phyloP scores from a whole-genome alignment of 2,113 vertebrate species.

The Empidonax alnorum region DNA sequence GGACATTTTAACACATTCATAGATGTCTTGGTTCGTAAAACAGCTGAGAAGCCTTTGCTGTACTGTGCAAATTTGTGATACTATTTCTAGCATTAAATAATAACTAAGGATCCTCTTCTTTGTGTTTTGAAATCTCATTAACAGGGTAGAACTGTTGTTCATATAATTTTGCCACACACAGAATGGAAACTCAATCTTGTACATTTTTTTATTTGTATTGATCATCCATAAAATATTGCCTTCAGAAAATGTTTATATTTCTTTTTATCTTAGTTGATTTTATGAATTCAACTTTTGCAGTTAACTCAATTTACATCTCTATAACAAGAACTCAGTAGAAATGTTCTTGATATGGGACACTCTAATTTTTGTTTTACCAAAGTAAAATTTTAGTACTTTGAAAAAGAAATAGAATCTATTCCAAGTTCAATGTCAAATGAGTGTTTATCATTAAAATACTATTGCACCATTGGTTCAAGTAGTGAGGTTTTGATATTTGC shows the following conservation, averaged over 20 bases:
- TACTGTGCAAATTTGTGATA: background rate
- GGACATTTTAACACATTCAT: background rate
- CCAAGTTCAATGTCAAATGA: background rate
- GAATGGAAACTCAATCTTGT: background rate
- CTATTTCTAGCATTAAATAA: background rate
- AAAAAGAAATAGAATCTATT: background rate
- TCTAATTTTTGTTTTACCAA: background rate
- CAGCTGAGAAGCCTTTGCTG: background rate
- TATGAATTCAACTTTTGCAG: conserved; percentile 34
- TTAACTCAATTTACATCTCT: background rate
- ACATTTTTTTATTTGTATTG: background rate
- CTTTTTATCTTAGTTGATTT: conserved; percentile 12
- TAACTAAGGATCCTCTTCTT: background rate
- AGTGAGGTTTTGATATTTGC: background rate
- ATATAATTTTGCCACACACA: background rate
- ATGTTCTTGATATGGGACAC: background rate
- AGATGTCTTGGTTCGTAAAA: background rate
- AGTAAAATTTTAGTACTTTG: background rate
- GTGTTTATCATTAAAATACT: background rate
- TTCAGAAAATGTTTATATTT: background rate
- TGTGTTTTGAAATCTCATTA: background rate
- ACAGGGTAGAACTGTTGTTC: background rate
- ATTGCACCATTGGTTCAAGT: background rate
- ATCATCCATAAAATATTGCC: conserved; percentile 22
- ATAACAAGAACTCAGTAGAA: background rate